phyloP scores from a whole-genome alignment of 2,113 vertebrate genomes.

The Dicrurus megarhynchus region DNA sequence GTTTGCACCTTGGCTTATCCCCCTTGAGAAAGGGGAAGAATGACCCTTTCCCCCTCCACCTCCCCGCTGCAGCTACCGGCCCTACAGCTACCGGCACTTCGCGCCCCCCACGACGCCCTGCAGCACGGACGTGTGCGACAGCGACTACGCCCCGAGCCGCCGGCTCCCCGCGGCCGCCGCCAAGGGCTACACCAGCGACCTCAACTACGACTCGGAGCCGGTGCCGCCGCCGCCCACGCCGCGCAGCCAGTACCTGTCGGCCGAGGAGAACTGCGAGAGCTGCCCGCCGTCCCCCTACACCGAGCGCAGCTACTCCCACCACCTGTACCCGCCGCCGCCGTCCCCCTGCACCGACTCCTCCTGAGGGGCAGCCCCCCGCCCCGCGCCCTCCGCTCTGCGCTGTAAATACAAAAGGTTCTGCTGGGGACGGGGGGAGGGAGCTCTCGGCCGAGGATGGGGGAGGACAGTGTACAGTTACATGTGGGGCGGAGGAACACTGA shows the following conservation, averaged over 20 bases:
- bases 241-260: slow-evolving; percentile 94
- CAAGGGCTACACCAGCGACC: slow-evolving; percentile 93
- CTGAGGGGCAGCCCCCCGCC: slow-evolving; percentile 77
- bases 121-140: slow-evolving; percentile 97
- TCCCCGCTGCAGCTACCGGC: slow-evolving; percentile 80
- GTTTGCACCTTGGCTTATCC: not conserved
- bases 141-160: slow-evolving; percentile 92
- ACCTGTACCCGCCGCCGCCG: slow-evolving; percentile 92
- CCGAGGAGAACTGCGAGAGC: slow-evolving; percentile 98
- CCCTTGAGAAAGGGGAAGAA: accelerated
- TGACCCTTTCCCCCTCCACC: not conserved
- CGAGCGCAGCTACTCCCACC: slow-evolving; percentile 94
- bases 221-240: slow-evolving; percentile 94
- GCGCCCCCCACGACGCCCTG: slow-evolving; percentile 96
- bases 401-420: slow-evolving; percentile 84
- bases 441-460: slow-evolving; percentile 31
- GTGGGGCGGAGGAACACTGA: slow-evolving; percentile 63
- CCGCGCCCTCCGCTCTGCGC: slow-evolving; percentile 38
- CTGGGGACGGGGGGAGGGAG: slow-evolving; percentile 79
- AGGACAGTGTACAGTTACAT: slow-evolving; percentile 75
- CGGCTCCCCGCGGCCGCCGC: slow-evolving; percentile 60
- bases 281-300: slow-evolving; percentile 95
- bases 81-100: slow-evolving; percentile 94
- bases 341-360: slow-evolving; percentile 98
- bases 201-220: slow-evolving; percentile 97